phyloP scores from a whole-genome alignment of 1,140 invertebrate genomes.

The Aphelenchoides fujianensis region DNA sequence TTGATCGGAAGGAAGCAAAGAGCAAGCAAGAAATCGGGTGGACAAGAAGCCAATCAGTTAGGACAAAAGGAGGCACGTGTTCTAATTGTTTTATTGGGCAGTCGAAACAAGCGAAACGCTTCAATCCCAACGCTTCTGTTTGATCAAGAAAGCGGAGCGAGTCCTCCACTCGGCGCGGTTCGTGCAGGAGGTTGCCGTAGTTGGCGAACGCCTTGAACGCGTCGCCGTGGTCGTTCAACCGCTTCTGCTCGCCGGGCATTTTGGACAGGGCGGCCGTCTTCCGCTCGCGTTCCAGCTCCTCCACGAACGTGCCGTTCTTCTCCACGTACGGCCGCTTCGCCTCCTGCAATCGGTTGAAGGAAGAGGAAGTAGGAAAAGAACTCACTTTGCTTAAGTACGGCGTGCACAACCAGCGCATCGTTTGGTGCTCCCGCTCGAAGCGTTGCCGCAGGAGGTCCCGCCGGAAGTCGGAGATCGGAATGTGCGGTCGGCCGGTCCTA shows the following conservation, averaged over 20 bases:
- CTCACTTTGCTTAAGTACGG: constrained; percentile 55
- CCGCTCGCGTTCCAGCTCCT: constrained; percentile 30
- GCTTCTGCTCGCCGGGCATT: constrained; percentile 55
- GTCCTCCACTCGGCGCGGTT: constrained; percentile 58
- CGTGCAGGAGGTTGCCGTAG: constrained; percentile 53
- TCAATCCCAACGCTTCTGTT: constrained; percentile 58
- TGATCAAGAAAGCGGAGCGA: constrained; percentile 42
- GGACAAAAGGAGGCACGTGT: too few relatives aligned
- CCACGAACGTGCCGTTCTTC: constrained; percentile 37
- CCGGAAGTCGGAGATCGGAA: constrained; percentile 29
- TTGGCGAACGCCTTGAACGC: constrained; percentile 44
- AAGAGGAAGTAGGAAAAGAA: not conserved
- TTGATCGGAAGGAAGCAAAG: too few relatives aligned
- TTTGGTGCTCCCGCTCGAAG: constrained; percentile 49
- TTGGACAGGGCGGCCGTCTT: constrained; percentile 34
- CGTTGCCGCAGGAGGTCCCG: constrained; percentile 43
- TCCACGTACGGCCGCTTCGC: constrained; percentile 46
- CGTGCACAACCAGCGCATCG: constrained; percentile 54
- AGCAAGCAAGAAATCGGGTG: too few relatives aligned
- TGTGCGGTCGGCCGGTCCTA: constrained; percentile 51
- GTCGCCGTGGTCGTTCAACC: constrained; percentile 30
- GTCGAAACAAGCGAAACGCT: too few relatives aligned
- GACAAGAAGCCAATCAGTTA: too few relatives aligned
- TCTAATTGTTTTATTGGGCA: too few relatives aligned
- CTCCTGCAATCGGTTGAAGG: too few relatives aligned